Conservation (phyloP, 2,888 invertebrate species). For the Automeris io region DNA sequence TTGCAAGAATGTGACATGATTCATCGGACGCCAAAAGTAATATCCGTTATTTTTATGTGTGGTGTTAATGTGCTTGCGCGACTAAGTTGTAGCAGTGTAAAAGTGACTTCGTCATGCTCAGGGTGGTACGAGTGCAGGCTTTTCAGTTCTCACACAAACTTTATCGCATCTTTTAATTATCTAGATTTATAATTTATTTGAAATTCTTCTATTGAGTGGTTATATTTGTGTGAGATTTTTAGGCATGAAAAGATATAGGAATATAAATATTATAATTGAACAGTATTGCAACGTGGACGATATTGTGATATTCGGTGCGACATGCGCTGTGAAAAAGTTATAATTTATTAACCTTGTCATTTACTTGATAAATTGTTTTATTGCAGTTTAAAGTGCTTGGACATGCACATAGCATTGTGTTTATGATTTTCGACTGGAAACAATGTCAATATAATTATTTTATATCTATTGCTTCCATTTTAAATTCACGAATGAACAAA, state of each 20-base stretch:
- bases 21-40: slow-evolving; percentile 10
- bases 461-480: slow-evolving; percentile 6
- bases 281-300: slow-evolving; percentile 47
- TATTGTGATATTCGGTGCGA: slow-evolving; percentile 63
- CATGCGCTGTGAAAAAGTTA: slow-evolving; percentile 66
- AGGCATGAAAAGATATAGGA: slow-evolving; percentile 32
- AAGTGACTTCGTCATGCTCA: slow-evolving; percentile 62
- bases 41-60: slow-evolving; percentile 21
- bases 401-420: slow-evolving; percentile 50
- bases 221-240: slow-evolving; percentile 46
- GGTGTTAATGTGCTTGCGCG: slow-evolving; percentile 30
- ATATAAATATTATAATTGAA: slow-evolving; percentile 46
- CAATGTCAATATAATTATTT: slow-evolving; percentile 8
- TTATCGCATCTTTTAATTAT: slow-evolving; percentile 12
- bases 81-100: slow-evolving; percentile 34
- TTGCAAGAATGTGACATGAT: slow-evolving; percentile 11
- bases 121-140: slow-evolving; percentile 73
- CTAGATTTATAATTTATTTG: not conserved
- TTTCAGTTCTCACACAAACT: slow-evolving; percentile 51
- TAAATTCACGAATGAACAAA: no score
- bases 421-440: slow-evolving; percentile 40
- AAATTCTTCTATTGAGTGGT: slow-evolving; percentile 3
- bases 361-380: slow-evolving; percentile 19
- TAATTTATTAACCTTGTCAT: slow-evolving; percentile 27
- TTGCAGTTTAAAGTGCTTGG: slow-evolving; percentile 30